Base-by-base conservation (phyloP, 2,113 vertebrate genomes). In the Podarcis raffonei region DNA sequence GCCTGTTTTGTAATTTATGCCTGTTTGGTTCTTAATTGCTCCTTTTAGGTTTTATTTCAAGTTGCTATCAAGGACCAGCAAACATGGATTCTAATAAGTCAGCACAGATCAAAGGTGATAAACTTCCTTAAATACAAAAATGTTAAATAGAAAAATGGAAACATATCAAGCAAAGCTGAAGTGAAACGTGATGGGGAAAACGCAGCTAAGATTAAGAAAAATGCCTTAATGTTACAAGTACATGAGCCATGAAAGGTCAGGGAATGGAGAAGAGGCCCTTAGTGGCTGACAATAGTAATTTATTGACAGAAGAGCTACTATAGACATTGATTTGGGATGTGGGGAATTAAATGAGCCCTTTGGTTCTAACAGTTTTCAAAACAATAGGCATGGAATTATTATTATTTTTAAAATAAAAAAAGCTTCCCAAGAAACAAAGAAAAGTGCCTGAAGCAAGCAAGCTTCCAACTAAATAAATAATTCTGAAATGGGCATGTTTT, bases 151-250 rank as follows among this genome's bases (percentile, higher is more conserved):
- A 81, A 90, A 48, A 75, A 85, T 83, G 88, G 79, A 81, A 90
- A 94, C 93, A 77, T 87, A 81, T 79, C 74, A 89, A 83, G 59
- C 86, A 84, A 86, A 92, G 42, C 79, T 92, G 84, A 92, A 88
- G 76, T 91, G 80, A 83, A 87, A 91, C 81, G 78, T 68, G 74
- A 84, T 59, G 68, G 83, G 88, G 86, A 86, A 89, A 88, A 81
- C 88, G 86, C 62, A 74, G 53, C 59, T 81, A 91, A 91, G 80
- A 81, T 85, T 76, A 79, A 79, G 6, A 72, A 37, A 90, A 90
- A 90, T 85, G 12, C 6, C 62, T 2, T 66, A 53, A 69, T 84
- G 69, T 87, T 84, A 87, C 74, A 89, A 84, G 80, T 57, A 3
- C 42, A 78, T 2, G 12, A 82, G 85, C 35, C 85, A 89, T 85